phyloP scores from a whole-genome alignment of 2,113 vertebrate species.

The Epinephelus fuscoguttatus region DNA sequence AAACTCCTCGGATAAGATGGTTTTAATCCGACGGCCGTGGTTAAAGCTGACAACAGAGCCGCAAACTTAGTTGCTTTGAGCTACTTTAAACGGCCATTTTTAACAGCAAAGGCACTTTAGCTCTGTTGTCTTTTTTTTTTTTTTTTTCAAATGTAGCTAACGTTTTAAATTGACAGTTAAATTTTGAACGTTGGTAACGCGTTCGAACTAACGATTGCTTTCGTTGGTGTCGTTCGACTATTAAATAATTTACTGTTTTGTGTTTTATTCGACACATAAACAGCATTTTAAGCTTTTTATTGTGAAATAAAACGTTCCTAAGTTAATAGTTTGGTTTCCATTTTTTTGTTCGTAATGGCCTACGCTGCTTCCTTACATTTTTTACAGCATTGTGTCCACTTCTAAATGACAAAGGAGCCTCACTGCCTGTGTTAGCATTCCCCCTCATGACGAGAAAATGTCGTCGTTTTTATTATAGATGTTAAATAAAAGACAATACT shows the following conservation, averaged over 20 bases:
- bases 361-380: neutral
- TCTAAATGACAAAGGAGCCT: conserved; percentile 1
- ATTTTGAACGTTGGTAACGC: no score
- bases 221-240: neutral
- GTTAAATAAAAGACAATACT: neutral
- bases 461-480: no score
- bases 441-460: neutral
- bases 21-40: no score
- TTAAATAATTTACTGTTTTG: neutral
- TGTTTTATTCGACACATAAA: neutral
- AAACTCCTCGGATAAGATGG: fast-evolving
- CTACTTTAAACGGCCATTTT: neutral
- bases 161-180: no score
- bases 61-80: fast-evolving
- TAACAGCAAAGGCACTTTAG: neutral
- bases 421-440: neutral
- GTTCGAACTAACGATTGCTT: neutral
- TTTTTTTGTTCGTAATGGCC: neutral
- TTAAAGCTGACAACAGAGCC: fast-evolving
- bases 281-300: neutral
- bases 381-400: neutral
- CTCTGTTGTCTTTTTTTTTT: neutral
- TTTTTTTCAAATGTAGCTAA: neutral
- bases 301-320: conserved; percentile 33
- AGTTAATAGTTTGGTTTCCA: conserved; percentile 7